Conservation (phyloP, 2,797 vertebrate species). For the Chromis chromis region DNA sequence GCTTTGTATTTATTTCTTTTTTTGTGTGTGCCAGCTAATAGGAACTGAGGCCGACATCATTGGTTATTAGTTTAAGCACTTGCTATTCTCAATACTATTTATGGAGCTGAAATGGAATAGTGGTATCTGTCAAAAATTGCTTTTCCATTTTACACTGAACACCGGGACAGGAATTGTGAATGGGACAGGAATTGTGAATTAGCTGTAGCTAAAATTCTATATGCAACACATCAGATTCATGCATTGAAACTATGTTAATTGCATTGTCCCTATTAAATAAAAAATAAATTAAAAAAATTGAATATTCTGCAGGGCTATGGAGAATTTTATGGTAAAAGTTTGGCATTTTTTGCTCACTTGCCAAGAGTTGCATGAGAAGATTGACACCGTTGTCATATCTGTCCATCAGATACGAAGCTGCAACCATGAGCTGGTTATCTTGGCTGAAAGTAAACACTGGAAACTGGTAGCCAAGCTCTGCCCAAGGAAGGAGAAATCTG, state of each 20-base stretch:
- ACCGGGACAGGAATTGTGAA: too few relatives aligned
- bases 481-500: too few relatives aligned
- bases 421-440: not conserved
- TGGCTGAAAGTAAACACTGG: not conserved
- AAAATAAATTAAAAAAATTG: too few relatives aligned
- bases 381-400: not conserved
- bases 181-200: too few relatives aligned
- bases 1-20: not conserved
- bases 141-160: too few relatives aligned
- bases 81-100: not conserved
- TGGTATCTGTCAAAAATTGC: not conserved
- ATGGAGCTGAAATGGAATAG: not conserved
- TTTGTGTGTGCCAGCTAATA: not conserved
- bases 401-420: not conserved
- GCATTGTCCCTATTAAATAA: too few relatives aligned
- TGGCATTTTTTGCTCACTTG: too few relatives aligned
- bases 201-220: too few relatives aligned
- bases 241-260: too few relatives aligned
- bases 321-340: not conserved
- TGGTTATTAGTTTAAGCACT: not conserved
- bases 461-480: too few relatives aligned
- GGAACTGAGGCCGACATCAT: not conserved
- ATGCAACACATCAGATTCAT: too few relatives aligned
- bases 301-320: not conserved
- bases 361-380: too few relatives aligned